Percentiles rank a stretch among this genome's conserved stretches.
Conservation (phyloP, 2,797 vertebrate genomes). For the Austrolebias charrua region DNA sequence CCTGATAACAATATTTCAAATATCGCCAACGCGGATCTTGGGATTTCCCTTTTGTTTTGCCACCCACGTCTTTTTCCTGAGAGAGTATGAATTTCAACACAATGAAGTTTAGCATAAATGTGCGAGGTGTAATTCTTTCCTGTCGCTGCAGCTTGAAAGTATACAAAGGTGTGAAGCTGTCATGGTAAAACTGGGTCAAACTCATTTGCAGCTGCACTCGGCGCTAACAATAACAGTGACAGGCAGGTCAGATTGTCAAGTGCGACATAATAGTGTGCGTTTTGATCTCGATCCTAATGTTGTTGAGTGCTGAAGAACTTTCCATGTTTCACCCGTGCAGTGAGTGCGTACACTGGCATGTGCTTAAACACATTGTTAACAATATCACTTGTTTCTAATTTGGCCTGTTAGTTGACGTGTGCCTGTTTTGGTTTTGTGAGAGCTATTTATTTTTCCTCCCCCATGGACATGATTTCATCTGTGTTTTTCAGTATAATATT, state of each 20-base stretch:
- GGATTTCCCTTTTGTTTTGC: slow-evolving; percentile 55
- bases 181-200: slow-evolving; percentile 67
- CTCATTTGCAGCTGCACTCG: slow-evolving; percentile 49
- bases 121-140: slow-evolving; percentile 47
- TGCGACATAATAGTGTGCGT: slow-evolving; percentile 23
- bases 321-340: slow-evolving; percentile 42
- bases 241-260: slow-evolving; percentile 52
- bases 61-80: slow-evolving; percentile 41
- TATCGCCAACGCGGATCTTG: slow-evolving; percentile 36
- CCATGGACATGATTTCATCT: slow-evolving; percentile 52
- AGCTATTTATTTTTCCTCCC: slow-evolving; percentile 53
- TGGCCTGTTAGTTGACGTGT: slow-evolving; percentile 27
- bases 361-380: slow-evolving; percentile 53
- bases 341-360: slow-evolving; percentile 50
- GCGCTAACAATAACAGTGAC: slow-evolving; percentile 42
- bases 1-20: slow-evolving; percentile 45
- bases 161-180: slow-evolving; percentile 48
- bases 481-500: too few relatives aligned
- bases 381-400: slow-evolving; percentile 45
- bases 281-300: background rate
- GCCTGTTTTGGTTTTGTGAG: slow-evolving; percentile 40
- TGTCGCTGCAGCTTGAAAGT: slow-evolving; percentile 47
- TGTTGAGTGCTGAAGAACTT: slow-evolving; percentile 20
- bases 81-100: slow-evolving; percentile 46
- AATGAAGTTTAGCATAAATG: slow-evolving; percentile 58